Conservation (phyloP, 2,888 invertebrate genomes). For the Ennomos erosarius region DNA sequence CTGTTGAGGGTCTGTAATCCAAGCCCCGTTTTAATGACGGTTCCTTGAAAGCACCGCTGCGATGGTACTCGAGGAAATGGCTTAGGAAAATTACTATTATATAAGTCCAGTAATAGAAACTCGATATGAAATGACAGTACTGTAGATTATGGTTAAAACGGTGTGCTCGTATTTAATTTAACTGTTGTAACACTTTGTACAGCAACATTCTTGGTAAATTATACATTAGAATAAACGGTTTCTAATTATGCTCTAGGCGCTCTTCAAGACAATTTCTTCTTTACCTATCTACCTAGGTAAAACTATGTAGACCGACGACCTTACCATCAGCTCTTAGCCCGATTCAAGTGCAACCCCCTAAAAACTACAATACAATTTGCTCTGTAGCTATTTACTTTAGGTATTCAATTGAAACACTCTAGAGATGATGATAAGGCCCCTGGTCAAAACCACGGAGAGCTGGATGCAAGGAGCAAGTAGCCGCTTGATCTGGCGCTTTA, state of each 20-base stretch:
- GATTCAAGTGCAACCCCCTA: too few species aligned
- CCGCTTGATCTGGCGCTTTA: too few species aligned
- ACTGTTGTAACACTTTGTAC: not conserved
- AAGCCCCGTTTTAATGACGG: constrained; percentile 79
- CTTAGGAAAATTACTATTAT: constrained; percentile 73
- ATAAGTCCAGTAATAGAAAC: constrained; percentile 44
- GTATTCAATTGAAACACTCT: too few species aligned
- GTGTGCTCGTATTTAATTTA: constrained; percentile 22
- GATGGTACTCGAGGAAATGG: constrained; percentile 64
- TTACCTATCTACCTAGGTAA: too few species aligned
- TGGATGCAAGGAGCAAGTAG: too few species aligned
- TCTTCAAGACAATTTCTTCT: not conserved
- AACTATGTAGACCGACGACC: too few species aligned
- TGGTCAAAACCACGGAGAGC: too few species aligned
- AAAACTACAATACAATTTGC: too few species aligned
- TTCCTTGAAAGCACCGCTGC: constrained; percentile 68
- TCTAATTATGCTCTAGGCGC: not conserved
- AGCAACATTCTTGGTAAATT: not conserved
- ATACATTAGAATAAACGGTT: not conserved
- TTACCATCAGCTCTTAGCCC: too few species aligned
- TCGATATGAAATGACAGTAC: constrained; percentile 39
- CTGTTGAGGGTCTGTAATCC: constrained; percentile 64
- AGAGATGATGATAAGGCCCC: too few species aligned
- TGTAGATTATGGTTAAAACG: constrained; percentile 34
- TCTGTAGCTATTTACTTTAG: too few species aligned